Percentiles rank a stretch among this genome's conserved stretches.
Evolutionary conservation across 2,888 invertebrate genomes (phyloP).

Genomic region (Megaustenia siamemsis): DNA sequence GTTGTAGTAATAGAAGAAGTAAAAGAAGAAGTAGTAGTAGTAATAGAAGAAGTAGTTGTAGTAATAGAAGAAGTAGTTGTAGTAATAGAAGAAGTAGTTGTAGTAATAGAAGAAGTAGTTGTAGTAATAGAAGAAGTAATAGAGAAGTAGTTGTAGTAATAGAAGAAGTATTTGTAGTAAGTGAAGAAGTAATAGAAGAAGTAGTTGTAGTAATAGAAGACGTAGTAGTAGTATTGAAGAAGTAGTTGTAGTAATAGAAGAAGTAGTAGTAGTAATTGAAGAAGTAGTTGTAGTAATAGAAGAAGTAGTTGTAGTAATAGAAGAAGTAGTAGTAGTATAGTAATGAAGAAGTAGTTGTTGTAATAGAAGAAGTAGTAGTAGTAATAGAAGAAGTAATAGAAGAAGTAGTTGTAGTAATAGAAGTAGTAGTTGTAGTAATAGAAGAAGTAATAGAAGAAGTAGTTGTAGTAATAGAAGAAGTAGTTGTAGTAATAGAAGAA

Average conservation of each 20-base stretch:
- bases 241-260: conserved; percentile 11
- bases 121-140: conserved; percentile 1
- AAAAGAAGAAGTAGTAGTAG: conserved; percentile 7
- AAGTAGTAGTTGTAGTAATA: too few species aligned
- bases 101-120: conserved; percentile 32
- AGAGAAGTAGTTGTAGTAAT: not conserved
- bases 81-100: conserved; percentile 30
- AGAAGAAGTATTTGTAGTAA: conserved; percentile 45
- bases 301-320: conserved; percentile 30
- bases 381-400: too few species aligned
- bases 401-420: too few species aligned
- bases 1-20: conserved; percentile 15
- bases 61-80: conserved; percentile 6
- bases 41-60: conserved; percentile 14
- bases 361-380: conserved; percentile 39
- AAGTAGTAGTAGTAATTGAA: conserved; percentile 46
- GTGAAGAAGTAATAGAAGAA: conserved; percentile 42
- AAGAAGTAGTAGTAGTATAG: conserved; percentile 32
- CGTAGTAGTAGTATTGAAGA: not conserved
- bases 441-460: too few species aligned
- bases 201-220: conserved; percentile 19
- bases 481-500: too few species aligned
- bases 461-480: too few species aligned
- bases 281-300: too few species aligned
- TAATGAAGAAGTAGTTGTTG: conserved; percentile 33